Base-by-base conservation (phyloP, 2,797 vertebrate species). In the Cryptoprocta ferox region DNA sequence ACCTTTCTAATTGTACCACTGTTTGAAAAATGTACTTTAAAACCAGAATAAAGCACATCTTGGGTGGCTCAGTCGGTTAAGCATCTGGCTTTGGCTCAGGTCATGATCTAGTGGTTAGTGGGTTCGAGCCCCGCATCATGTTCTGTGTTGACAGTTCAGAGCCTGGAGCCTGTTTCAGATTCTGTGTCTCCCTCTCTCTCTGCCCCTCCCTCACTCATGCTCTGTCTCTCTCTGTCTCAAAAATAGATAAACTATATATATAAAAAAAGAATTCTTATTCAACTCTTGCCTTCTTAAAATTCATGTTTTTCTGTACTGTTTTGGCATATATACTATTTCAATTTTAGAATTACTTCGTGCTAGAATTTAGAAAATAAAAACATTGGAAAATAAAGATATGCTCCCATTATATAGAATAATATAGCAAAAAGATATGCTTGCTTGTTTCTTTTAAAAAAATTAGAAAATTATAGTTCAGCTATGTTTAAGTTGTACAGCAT, bases 301-400 rank as follows among this genome's bases (percentile, higher is more conserved):
- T 95, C 2, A 10, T 66, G 84, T 90, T 95, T 94, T 89, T 82
- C 26, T 85, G 16, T 12, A 84, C 4, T 79, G 10, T 89, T 14
- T 76, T 80, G 61, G 45, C 8, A 79, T 80, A 3, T 42, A 45
- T 86, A 12, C 71, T 79, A 56, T 91, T 80, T 26, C 21, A 93
- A 89, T 95, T 89, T 94, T 88, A 37, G 6, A 75, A 75, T 94
- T 83, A 78, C 16, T 96, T 97, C 92, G 10, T 61, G 35, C 24
- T 78, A 75, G 28, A 24, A 68, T 86, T 84, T 95, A 15, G 61
- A 90, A 21, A 87, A 97, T 81, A 35, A 95, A 21, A 89, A 68
- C 76, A 75, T 37, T 91, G 9, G 26, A 79, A 76, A 82, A 70
- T 10, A 73, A 48, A 0, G 0, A 6, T 97, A 1, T 70, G 13